Percentiles rank a stretch among this genome's conserved stretches.
These are phyloP conservation scores for Ibidorhyncha struthersii DNA, from an alignment of 2,113 vertebrate species.

Conservation along the genomic window DNA sequence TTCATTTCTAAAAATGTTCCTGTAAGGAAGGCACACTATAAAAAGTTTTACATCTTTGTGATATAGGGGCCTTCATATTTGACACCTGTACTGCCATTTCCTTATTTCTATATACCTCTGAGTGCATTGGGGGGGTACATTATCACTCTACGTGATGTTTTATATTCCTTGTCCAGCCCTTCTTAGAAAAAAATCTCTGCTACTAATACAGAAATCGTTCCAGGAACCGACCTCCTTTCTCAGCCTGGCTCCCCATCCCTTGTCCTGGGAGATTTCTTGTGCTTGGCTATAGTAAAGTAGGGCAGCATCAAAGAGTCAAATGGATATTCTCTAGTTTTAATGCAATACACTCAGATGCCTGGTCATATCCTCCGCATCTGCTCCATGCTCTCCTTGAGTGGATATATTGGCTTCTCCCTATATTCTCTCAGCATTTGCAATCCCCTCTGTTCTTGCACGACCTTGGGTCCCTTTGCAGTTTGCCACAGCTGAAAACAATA, in stretches of 20 bases:
- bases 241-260: neutral
- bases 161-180: neutral
- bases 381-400: neutral
- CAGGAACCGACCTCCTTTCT: neutral
- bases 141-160: neutral
- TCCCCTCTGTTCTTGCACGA: neutral
- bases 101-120: rapidly evolving
- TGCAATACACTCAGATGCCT: neutral
- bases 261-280: neutral
- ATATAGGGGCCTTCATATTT: neutral
- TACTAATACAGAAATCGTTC: neutral
- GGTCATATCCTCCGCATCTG: neutral
- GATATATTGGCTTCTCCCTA: neutral
- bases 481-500: neutral
- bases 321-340: neutral
- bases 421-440: neutral
- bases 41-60: neutral
- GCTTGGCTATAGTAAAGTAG: neutral
- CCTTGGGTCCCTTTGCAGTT: neutral
- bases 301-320: neutral
- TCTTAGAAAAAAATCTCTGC: neutral
- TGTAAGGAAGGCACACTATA: neutral
- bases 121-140: neutral
- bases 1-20: neutral
- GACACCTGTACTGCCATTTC: neutral